Evolutionary conservation across 2,113 vertebrate species (phyloP), one percentile per base, ranked within the genome.

Genomic region (Pachypanchax playfairii): DNA sequence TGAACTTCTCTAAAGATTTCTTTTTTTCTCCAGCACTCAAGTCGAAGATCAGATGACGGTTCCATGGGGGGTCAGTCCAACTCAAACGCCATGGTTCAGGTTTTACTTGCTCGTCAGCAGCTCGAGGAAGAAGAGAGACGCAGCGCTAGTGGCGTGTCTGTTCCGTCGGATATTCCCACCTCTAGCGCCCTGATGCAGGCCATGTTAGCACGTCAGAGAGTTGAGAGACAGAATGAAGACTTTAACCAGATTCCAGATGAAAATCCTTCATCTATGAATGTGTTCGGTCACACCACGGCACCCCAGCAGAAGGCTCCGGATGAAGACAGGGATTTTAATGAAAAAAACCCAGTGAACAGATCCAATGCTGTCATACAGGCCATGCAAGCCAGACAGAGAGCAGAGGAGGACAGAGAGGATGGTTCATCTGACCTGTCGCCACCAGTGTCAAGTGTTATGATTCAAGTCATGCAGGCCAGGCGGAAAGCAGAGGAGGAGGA

Each of bases 391-490:
- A 73, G 82, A 42, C 75, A 74, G 9, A 67, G 56, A 61, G 50
- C 62, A 28, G 73, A 77, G 21, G 65, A 55, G 0, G n/a, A 61
- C 5, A 5, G 5, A 22, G 21, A 29, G 1, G 46, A 52, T 4
- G 44, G 47, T 4, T 22, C n/a, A 21, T 25, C 43, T 2, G 63
- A 70, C 35, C 33, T 0, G 15, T n/a, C 56, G 0, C 55, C 69
- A 4, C 69, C 82, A 0, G 51, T 61, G 21, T 84, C 85, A 0
- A 62, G 44, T 61, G 68, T 70, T 5, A 73, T 89, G 77, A 82
- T 73, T 60, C 87, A 87, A 39, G 85, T 78, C 53, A 84, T 88
- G 78, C 71, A 87, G 22, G 85, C 82, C 70, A 78, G 85, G 24
- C 71, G 79, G 70, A 70, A 52, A 43, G 83, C 77, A 9, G 79